Conservation (phyloP, 2,113 vertebrate species). For the Galeopterus variegatus region DNA sequence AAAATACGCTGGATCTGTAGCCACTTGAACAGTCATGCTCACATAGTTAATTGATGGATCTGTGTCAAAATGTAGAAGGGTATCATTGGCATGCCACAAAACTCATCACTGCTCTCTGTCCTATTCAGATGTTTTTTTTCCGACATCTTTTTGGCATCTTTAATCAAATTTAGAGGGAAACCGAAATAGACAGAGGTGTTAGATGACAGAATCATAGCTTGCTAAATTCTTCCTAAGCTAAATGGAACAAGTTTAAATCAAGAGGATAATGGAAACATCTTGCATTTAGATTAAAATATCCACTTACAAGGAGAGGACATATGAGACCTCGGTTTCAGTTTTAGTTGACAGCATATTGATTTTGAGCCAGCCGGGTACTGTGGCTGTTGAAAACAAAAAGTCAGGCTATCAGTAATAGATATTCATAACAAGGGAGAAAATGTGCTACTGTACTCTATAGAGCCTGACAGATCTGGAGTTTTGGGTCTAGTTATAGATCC, state of each 20-base stretch:
- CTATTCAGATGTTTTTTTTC: not conserved
- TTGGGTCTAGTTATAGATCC: not conserved
- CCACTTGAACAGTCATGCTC: not conserved
- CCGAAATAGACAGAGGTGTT: conserved; percentile 8
- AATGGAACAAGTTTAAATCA: conserved; percentile 55
- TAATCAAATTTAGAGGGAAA: conserved; percentile 46
- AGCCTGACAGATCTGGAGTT: not conserved
- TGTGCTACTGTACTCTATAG: not conserved
- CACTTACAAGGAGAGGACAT: conserved; percentile 8
- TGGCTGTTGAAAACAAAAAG: conserved; percentile 11
- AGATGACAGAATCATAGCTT: conserved; percentile 53
- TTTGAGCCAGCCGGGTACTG: conserved; percentile 22
- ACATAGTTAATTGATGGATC: not conserved
- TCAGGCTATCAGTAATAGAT: conserved; percentile 4
- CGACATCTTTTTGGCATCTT: not conserved
- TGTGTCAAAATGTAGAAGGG: not conserved
- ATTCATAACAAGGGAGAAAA: not conserved
- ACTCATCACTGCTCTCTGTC: not conserved
- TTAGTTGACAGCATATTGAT: conserved; percentile 35
- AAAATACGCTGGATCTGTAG: not conserved
- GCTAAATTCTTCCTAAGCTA: conserved; percentile 48
- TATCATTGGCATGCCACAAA: not conserved
- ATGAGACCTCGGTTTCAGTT: not conserved
- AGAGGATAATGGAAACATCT: conserved; percentile 61
- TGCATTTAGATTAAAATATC: conserved; percentile 59